Conservation (phyloP, 2,113 vertebrate species). For the Centropus unirufus region DNA sequence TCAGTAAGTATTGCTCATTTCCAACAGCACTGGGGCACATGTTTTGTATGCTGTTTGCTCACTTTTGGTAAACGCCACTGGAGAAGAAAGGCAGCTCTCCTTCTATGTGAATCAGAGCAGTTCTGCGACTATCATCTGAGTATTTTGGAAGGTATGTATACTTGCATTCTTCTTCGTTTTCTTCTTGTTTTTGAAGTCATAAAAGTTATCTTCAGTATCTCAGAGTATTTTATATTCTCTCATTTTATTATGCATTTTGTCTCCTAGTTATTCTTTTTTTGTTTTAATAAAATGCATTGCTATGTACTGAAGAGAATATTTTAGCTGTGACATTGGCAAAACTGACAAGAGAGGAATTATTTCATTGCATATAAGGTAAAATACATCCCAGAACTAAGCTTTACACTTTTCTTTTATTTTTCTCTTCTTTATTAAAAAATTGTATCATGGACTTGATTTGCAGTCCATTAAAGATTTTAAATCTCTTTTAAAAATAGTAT, state of each 20-base stretch:
- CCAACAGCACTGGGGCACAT: background rate
- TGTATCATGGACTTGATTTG: background rate
- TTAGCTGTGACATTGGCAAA: background rate
- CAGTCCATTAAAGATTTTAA: background rate
- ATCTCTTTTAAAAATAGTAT: background rate
- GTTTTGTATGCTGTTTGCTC: background rate
- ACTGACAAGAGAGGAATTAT: background rate
- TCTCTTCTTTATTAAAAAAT: background rate
- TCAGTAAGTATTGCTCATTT: background rate
- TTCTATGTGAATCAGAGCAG: background rate
- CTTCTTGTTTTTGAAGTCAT: no score
- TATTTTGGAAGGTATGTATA: background rate
- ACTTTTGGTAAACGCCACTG: background rate
- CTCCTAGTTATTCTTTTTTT: background rate
- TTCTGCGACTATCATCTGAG: background rate
- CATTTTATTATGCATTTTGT: background rate
- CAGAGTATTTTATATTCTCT: background rate
- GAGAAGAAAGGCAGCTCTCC: background rate
- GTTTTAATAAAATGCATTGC: background rate
- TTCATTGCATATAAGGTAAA: background rate
- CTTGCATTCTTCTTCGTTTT: background rate
- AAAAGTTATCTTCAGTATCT: background rate
- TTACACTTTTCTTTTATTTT: background rate
- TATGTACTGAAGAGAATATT: background rate
- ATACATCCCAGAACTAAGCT: background rate